phyloP scores from a whole-genome alignment of 1,140 invertebrate genomes.

The Anadara kagoshimensis region DNA sequence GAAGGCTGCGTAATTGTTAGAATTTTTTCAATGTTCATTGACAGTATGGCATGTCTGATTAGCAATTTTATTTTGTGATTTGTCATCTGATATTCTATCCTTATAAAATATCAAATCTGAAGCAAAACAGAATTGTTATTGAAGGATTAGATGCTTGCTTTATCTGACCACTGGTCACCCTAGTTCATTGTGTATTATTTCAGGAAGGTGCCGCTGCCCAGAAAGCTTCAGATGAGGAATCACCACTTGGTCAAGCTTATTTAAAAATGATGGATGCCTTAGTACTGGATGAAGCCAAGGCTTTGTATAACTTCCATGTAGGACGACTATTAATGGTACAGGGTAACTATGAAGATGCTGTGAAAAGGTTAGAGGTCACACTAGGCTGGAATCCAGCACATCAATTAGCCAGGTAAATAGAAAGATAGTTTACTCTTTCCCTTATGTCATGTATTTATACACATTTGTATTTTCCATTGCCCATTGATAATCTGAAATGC shows the following conservation, averaged over 20 bases:
- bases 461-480: neutral
- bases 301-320: conserved; percentile 71
- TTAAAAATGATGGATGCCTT: conserved; percentile 71
- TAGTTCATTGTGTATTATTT: neutral
- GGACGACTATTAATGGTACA: conserved; percentile 69
- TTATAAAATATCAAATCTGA: too few species aligned
- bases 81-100: too few species aligned
- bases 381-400: conserved; percentile 68
- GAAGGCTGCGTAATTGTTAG: too few species aligned
- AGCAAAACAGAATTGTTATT: too few species aligned
- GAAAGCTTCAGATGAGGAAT: conserved; percentile 67
- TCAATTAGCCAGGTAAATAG: conserved; percentile 63
- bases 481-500: neutral
- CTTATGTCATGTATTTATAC: neutral
- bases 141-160: too few species aligned
- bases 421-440: neutral
- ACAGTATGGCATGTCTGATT: too few species aligned
- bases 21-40: too few species aligned
- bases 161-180: too few species aligned
- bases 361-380: conserved; percentile 65
- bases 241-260: conserved; percentile 69
- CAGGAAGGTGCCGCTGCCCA: conserved; percentile 71
- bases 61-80: too few species aligned
- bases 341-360: conserved; percentile 69
- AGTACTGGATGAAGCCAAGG: conserved; percentile 65